A percentile compares a stretch with the other conserved stretches of the same genome.
Evolutionary conservation across 2,113 vertebrate genomes (phyloP).

Genomic region (Dermatemys mawii): DNA sequence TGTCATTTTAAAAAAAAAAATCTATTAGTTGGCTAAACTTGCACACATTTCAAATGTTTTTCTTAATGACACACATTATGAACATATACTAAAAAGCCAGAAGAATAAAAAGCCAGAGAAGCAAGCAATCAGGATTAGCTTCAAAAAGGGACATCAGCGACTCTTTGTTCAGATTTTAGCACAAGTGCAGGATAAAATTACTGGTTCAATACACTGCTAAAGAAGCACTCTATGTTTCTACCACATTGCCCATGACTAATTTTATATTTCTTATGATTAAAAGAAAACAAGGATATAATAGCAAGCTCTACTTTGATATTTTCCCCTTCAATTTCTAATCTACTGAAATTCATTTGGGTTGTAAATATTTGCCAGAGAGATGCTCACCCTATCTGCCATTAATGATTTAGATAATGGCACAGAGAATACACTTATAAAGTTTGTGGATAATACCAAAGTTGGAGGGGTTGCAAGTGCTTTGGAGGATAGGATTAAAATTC

Average conservation of each 20-base stretch:
- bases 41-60: not conserved
- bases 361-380: not conserved
- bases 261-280: conserved; percentile 45
- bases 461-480: no score
- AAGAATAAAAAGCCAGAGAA: not conserved
- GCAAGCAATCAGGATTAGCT: not conserved
- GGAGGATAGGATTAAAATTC: no score
- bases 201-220: not conserved
- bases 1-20: conserved; percentile 2
- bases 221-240: not conserved
- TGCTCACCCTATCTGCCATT: not conserved
- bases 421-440: no score
- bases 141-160: conserved; percentile 24
- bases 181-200: conserved; percentile 15
- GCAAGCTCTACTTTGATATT: not conserved
- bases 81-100: not conserved
- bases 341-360: conserved; percentile 19
- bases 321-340: not conserved
- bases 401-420: not conserved
- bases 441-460: no score
- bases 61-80: not conserved
- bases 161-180: not conserved
- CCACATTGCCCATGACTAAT: not conserved
- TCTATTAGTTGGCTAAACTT: not conserved
- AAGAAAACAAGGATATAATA: conserved; percentile 15